Percentiles rank a stretch among this genome's conserved stretches.
These are phyloP conservation scores for Phorcus lineatus DNA, from an alignment of 2,888 invertebrate genomes.

Conservation along the genomic window DNA sequence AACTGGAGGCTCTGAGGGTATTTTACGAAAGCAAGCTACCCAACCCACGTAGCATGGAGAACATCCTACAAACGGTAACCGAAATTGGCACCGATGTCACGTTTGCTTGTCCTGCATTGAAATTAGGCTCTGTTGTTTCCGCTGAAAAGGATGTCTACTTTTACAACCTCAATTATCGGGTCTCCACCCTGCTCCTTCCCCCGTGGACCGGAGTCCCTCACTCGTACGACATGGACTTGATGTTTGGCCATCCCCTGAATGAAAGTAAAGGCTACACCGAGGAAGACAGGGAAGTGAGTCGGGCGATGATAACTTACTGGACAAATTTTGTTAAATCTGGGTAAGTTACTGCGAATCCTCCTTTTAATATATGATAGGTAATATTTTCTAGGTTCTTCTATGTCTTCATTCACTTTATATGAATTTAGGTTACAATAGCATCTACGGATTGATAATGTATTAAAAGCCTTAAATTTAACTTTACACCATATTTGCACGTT, in stretches of 20 bases:
- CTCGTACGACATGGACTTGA: constrained; percentile 66
- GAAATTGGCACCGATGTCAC: constrained; percentile 75
- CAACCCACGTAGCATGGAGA: neutral
- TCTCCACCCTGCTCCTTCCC: constrained; percentile 53
- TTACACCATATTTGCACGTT: no score
- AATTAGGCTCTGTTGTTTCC: constrained; percentile 82
- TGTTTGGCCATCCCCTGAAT: constrained; percentile 75
- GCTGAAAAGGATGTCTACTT: constrained; percentile 40
- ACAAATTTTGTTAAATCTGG: constrained; percentile 95
- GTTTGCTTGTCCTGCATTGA: constrained; percentile 93
- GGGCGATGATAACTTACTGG: constrained; percentile 93
- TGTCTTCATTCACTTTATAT: no score
- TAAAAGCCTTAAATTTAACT: no score
- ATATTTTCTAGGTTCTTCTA: no score
- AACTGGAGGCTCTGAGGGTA: constrained; percentile 77
- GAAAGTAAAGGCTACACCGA: constrained; percentile 81
- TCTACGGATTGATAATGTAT: no score
- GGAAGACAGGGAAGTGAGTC: constrained; percentile 88
- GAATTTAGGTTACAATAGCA: no score
- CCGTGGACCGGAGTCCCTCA: constrained; percentile 67
- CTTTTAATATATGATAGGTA: no score
- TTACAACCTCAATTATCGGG: constrained; percentile 55
- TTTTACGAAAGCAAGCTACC: neutral
- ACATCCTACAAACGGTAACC: neutral
- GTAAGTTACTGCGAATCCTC: constrained; percentile 79